Base-by-base conservation (phyloP, 2,797 vertebrate species). In the Poeciliopsis turneri region DNA sequence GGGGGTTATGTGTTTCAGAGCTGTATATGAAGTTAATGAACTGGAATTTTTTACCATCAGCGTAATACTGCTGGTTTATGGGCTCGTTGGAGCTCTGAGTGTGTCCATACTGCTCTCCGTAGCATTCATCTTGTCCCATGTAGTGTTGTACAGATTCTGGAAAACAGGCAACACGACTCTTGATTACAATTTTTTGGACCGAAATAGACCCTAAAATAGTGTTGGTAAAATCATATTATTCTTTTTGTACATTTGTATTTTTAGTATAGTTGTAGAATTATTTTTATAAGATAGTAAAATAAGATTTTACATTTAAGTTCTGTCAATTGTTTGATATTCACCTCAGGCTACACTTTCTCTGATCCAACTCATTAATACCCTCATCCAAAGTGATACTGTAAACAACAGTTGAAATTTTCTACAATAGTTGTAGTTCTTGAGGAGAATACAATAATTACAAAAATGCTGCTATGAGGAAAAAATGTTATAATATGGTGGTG, bases 91-190 rank as follows among this genome's bases (percentile, higher is more conserved):
- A 96, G 78, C 96, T 97, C 94, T 98, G 97, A 91, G 95, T 94
- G 83, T 98, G 97, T 88, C 97, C 96, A 86, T 98, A 99, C 92
- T 98, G 97, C 92, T 98, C 97, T 71, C 97, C 95, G 92, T 97
- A 98, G 95, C 98, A 98, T 82, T 98, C 97, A 43, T 99, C 97
- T 92, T 98, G 97, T 88, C 97, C 97, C 95, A 97, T 95, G 95
- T 97, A 97, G 96, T 97, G 97, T 94, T 97, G 96, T 30, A 97
- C 96, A 82, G 98, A 96, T 92, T 97, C 98, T 98, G 96, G 71
- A 94, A 95, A 87, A 95, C 89, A 95, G 84, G 92, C 75, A 85
- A 94, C 82, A 95, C 89, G 90, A 90, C 59, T 77, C 83, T 89
- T 78, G 88, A 90, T 95, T 94, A 95, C 92, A 92, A 82, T 90